These are phyloP conservation scores for Hydropotes inermis DNA, from an alignment of 2,113 vertebrate genomes.

Conservation along the genomic window DNA sequence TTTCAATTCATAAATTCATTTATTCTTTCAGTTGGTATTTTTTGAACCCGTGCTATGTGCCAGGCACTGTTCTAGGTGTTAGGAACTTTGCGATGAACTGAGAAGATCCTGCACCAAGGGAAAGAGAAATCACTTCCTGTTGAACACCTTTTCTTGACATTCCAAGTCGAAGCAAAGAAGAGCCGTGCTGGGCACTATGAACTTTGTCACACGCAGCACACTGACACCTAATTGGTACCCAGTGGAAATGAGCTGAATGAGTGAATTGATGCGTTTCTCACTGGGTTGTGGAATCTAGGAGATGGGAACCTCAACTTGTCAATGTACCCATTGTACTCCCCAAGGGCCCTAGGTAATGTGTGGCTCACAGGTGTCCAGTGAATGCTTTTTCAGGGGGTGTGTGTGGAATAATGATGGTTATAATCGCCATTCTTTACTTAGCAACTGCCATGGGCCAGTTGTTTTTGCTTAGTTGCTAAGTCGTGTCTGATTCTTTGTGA, in stretches of 20 bases:
- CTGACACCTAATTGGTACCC: neutral
- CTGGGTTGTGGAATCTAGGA: neutral
- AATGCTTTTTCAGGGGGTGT: neutral
- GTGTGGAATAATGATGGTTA: neutral
- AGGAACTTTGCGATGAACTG: neutral
- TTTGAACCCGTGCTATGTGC: neutral
- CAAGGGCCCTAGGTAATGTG: neutral
- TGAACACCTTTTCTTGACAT: neutral
- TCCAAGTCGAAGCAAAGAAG: neutral
- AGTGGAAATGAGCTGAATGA: neutral
- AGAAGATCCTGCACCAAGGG: neutral
- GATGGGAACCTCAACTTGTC: neutral
- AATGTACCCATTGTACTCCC: neutral
- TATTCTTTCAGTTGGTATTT: neutral
- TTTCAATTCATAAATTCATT: slow-evolving; percentile 2
- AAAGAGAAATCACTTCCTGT: neutral
- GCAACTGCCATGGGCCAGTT: neutral
- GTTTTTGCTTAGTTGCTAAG: neutral
- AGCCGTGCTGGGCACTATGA: too few species aligned
- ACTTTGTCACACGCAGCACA: neutral
- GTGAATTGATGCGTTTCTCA: neutral
- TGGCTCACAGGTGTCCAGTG: neutral
- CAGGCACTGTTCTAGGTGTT: neutral
- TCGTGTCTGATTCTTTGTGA: neutral
- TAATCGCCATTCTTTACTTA: neutral